These are phyloP conservation scores for Acleris sparsana DNA, from an alignment of 2,888 invertebrate species.

Conservation along the genomic window DNA sequence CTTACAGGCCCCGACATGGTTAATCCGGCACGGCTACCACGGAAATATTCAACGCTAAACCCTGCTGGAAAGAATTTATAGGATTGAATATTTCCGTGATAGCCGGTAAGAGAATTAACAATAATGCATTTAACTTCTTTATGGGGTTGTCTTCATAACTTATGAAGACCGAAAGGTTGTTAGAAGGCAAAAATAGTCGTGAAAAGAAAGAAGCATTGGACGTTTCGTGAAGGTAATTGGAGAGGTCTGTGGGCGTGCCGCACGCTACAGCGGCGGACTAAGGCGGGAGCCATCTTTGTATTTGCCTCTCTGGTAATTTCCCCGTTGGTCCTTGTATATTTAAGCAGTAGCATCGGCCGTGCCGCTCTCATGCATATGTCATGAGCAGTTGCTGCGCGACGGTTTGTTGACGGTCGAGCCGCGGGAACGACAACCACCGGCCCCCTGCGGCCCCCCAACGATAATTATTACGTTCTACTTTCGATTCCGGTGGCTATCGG, in stretches of 20 bases:
- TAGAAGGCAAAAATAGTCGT: conserved; percentile 66
- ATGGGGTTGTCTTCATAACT: conserved; percentile 70
- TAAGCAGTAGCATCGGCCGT: conserved; percentile 69
- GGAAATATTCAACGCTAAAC: too few species aligned
- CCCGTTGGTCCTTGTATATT: conserved; percentile 79
- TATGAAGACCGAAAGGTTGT: conserved; percentile 63
- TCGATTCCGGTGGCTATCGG: conserved; percentile 71
- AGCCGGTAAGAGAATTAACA: conserved; percentile 59
- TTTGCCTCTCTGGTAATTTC: conserved; percentile 78
- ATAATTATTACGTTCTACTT: conserved; percentile 80
- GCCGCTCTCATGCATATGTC: conserved; percentile 82
- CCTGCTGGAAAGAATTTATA: too few species aligned
- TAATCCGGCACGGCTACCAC: too few species aligned
- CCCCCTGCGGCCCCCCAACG: conserved; percentile 63
- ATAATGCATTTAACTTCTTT: conserved; percentile 65
- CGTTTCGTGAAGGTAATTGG: conserved; percentile 76
- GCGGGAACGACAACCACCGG: conserved; percentile 74
- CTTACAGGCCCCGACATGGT: too few species aligned
- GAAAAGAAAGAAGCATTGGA: conserved; percentile 59
- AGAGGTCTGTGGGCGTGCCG: conserved; percentile 61
- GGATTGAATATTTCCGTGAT: conserved; percentile 55
- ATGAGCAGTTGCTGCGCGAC: conserved; percentile 82
- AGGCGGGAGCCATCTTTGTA: conserved; percentile 72
- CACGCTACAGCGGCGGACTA: conserved; percentile 63
- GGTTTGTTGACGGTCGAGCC: conserved; percentile 79